A percentile compares a stretch with the other conserved stretches of the same genome.
These are phyloP conservation scores for Peromyscus maniculatus DNA, from an alignment of 2,113 vertebrate genomes.

Conservation along the genomic window DNA sequence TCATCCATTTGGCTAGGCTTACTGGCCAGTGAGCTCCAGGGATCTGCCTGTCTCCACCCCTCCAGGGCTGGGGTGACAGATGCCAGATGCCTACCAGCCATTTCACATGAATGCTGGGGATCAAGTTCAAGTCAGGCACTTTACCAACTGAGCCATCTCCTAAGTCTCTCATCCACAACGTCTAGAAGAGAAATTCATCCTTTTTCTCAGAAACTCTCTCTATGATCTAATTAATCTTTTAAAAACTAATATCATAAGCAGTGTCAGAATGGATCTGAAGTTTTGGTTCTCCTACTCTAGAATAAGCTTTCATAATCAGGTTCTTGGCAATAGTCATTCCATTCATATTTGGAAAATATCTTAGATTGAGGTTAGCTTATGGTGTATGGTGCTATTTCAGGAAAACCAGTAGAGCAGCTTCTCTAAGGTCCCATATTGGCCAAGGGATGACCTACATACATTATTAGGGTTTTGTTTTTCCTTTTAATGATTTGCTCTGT, in stretches of 20 bases:
- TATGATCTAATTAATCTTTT: background rate
- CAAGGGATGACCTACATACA: constrained; percentile 76
- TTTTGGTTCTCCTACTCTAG: background rate
- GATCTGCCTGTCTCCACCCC: background rate
- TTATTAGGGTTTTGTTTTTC: constrained; percentile 40
- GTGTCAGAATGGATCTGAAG: constrained; percentile 36
- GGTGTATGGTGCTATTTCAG: constrained; percentile 62
- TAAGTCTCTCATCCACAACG: background rate
- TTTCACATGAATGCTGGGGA: background rate
- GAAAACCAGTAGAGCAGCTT: constrained; percentile 74
- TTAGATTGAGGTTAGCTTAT: constrained; percentile 71
- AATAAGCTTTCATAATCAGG: constrained; percentile 33
- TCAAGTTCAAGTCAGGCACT: background rate
- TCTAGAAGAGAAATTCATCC: constrained; percentile 34
- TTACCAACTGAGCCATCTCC: background rate
- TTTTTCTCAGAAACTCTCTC: background rate
- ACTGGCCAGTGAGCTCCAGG: background rate
- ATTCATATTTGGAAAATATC: constrained; percentile 57
- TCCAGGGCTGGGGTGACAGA: background rate
- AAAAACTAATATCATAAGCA: background rate
- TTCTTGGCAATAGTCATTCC: constrained; percentile 62
- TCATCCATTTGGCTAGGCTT: too few relatives aligned
- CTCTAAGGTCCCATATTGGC: constrained; percentile 58
- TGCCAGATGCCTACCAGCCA: background rate
- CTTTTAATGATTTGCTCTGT: constrained; percentile 64